phyloP scores from a whole-genome alignment of 2,113 vertebrate genomes.

The Bolborhynchus lineola region DNA sequence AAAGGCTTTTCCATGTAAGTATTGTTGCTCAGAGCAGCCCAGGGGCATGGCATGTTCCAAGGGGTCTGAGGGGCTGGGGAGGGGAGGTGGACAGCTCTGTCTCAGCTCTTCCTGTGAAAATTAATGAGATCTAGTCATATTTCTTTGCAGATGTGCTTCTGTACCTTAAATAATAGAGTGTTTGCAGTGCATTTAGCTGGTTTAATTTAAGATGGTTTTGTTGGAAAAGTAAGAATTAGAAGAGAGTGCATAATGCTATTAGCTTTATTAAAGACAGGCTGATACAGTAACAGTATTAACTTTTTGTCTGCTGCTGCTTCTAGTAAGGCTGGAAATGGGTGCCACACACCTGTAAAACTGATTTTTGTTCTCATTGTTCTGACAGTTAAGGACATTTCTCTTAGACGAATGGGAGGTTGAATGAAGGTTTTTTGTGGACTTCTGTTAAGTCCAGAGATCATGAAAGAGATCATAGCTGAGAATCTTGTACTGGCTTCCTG shows the following conservation, averaged over 20 bases:
- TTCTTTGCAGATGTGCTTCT: not conserved
- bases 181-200: not conserved
- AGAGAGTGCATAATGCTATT: not conserved
- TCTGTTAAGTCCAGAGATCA: not conserved
- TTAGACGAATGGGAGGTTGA: not conserved
- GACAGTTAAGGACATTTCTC: not conserved
- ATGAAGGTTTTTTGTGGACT: not conserved
- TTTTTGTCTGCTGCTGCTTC: not conserved
- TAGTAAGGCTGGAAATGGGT: not conserved
- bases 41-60: not conserved
- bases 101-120: not conserved
- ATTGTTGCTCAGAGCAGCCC: not conserved
- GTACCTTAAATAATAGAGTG: not conserved
- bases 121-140: not conserved
- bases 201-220: not conserved
- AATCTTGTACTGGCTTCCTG: not conserved
- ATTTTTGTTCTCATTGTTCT: not conserved
- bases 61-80: not conserved
- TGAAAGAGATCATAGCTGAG: not conserved
- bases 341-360: not conserved
- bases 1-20: not conserved
- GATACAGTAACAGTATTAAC: not conserved
- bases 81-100: not conserved
- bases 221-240: not conserved
- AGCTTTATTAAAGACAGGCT: not conserved